These are phyloP conservation scores for Murina feae DNA, from an alignment of 2,113 vertebrate genomes.

Conservation along the genomic window DNA sequence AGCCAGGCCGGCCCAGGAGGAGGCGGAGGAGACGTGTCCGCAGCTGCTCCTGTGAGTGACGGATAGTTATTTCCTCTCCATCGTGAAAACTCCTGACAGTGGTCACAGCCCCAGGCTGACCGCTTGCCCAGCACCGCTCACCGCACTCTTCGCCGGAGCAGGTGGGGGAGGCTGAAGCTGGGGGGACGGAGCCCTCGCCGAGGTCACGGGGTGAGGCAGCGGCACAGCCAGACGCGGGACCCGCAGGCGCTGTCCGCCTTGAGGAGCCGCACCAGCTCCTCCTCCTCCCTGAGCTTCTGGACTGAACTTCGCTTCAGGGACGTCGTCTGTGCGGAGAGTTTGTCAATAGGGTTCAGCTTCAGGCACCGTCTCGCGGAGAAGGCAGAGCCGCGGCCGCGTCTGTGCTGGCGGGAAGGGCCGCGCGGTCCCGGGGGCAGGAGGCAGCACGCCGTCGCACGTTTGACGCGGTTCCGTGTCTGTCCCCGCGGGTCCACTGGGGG, in stretches of 20 bases:
- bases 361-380: background rate
- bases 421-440: accelerated
- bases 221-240: background rate
- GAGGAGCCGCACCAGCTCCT: background rate
- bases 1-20: background rate
- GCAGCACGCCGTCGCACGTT: accelerated
- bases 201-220: background rate
- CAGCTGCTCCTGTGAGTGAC: background rate
- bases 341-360: background rate
- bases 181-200: background rate
- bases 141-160: background rate
- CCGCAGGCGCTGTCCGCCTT: background rate
- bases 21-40: background rate
- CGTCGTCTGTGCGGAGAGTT: background rate
- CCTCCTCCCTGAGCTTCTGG: background rate
- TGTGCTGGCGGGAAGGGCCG: no score
- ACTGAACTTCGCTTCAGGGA: background rate
- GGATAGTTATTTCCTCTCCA: background rate
- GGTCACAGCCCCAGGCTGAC: background rate
- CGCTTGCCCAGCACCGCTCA: background rate
- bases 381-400: background rate
- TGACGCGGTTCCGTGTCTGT: accelerated
- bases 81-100: background rate
- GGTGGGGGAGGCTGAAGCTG: background rate
- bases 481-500: background rate